Evolutionary conservation across 2,113 vertebrate species (phyloP), one percentile per base, ranked within the genome.

Genomic region (Zosterops japonicus): DNA sequence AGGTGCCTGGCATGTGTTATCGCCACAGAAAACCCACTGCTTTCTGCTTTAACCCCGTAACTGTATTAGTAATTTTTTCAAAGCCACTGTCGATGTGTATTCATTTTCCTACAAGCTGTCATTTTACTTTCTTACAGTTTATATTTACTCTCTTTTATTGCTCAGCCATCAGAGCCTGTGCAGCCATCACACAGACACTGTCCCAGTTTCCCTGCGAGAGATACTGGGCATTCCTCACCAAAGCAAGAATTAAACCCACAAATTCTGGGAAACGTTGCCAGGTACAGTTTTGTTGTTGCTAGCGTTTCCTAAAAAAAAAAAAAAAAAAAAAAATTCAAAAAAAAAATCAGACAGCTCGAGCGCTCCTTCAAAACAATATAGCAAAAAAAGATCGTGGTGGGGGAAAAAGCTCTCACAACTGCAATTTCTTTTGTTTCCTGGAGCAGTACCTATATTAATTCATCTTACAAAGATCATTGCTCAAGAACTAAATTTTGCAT

Each of bases 401-500:
- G 75, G 77, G 71, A 94, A 94, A 94, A 95, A 93, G 94, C 94
- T 97, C 95, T 96, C 96, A 93, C 90, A 95, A 93, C 95, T 61
- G 95, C 93, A 94, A 97, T 98, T 98, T 95, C 97, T 98, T 98
- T 98, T 98, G 97, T 98, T 97, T 98, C 98, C 98, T 96, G 95
- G 94, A 98, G 96, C 97, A 97, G 97, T 95, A 98, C 97, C 98
- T 98, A 98, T 98, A 98, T 98, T 98, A 98, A 98, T 98, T 98
- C 98, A 97, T 98, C 97, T 97, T 97, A 97, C 96, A 98, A 98
- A 98, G 97, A 98, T 98, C 97, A 97, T 97, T 98, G 97, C 98
- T 98, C 98, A 97, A 98, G 98, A 98, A 98, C 97, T 97, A 98
- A 98, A 98, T 98, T 98, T 98, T 98, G 99, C 99, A 99, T 99